A percentile compares a stretch with the other conserved stretches of the same genome.
These are phyloP conservation scores for Halictus rubicundus DNA, from an alignment of 1,140 invertebrate species.

Conservation along the genomic window DNA sequence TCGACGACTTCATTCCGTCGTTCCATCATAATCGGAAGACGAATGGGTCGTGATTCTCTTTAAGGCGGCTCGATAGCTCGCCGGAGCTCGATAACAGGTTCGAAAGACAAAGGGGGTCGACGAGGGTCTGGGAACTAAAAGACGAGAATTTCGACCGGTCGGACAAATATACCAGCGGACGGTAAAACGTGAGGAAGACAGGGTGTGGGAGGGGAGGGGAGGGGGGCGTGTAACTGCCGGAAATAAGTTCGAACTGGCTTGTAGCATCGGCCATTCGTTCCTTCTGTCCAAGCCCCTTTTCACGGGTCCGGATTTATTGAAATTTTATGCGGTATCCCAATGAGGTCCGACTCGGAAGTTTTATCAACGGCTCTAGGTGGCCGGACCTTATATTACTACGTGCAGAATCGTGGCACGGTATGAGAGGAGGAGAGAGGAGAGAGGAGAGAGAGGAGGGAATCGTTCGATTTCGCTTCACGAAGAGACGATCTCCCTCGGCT, in stretches of 20 bases:
- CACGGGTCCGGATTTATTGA: slow-evolving; percentile 64
- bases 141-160: slow-evolving; percentile 35
- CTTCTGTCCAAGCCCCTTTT: slow-evolving; percentile 35
- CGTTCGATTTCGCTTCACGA: slow-evolving; percentile 43
- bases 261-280: slow-evolving; percentile 63
- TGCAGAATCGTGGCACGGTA: background rate
- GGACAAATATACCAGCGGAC: slow-evolving; percentile 17
- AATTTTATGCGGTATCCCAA: slow-evolving; percentile 68
- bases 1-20: background rate
- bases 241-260: slow-evolving; percentile 63
- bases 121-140: slow-evolving; percentile 30
- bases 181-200: too few species aligned
- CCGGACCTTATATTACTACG: slow-evolving; percentile 56
- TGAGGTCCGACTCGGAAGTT: slow-evolving; percentile 64
- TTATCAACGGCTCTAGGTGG: slow-evolving; percentile 58
- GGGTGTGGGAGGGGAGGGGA: background rate
- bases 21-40: background rate
- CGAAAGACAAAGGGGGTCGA: slow-evolving; percentile 40
- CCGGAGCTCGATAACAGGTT: slow-evolving; percentile 40
- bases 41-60: slow-evolving; percentile 11
- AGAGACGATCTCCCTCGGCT: slow-evolving; percentile 40
- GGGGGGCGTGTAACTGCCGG: slow-evolving; percentile 55
- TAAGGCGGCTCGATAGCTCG: background rate
- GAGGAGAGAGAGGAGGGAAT: slow-evolving; percentile 2
- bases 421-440: background rate